Base-by-base conservation (phyloP, 2,888 invertebrate genomes). In the Bimastos eiseni region DNA sequence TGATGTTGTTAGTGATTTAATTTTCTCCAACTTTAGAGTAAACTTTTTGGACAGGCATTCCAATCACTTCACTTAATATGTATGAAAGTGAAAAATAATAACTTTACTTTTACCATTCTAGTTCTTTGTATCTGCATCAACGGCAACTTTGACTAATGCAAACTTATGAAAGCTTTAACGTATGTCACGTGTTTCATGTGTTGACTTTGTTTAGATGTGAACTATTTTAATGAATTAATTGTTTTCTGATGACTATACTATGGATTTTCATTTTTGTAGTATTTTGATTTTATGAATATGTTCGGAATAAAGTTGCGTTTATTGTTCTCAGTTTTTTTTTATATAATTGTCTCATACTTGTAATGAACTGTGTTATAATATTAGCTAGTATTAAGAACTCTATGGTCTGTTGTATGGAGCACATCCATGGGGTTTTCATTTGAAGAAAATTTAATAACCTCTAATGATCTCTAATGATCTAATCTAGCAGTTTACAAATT, bases 61-160 rank as follows among this genome's bases (percentile, higher is more conserved):
- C 49, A 24, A 49, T 49, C 24, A 24, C 24, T 49, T 49, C 49
- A n/a, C 8, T 49, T 70, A n/a, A 70, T n/a, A 0, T n/a, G 1
- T 30, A 70, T 70, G 70, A 70, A 70, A 70, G 70, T 70, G 70
- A n/a, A 49, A n/a, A 8, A 70, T 0, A n/a, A 70, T 70, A 70
- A 6, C 70, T 30, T 30, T 70, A 8, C n/a, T 70, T n/a, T 70
- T 1, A 70, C 8, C 8, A 70, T 70, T 70, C 70, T 70, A 30
- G 13, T n/a, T 70, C 70, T 13, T 70, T 70, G n/a, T 70, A 13
- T n/a, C 30, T 70, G 70, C 70, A 70, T n/a, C 21, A 6, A 49
- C n/a, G 17, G 70, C 70, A 70, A 70, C 70, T 70, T n/a, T 70
- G n/a, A 70, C 70, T 70, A n/a, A 70, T 70, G 70, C 70, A 70